Evolutionary conservation across 2,113 vertebrate species (phyloP).

Genomic region (Oxygymnocypris stewartii): DNA sequence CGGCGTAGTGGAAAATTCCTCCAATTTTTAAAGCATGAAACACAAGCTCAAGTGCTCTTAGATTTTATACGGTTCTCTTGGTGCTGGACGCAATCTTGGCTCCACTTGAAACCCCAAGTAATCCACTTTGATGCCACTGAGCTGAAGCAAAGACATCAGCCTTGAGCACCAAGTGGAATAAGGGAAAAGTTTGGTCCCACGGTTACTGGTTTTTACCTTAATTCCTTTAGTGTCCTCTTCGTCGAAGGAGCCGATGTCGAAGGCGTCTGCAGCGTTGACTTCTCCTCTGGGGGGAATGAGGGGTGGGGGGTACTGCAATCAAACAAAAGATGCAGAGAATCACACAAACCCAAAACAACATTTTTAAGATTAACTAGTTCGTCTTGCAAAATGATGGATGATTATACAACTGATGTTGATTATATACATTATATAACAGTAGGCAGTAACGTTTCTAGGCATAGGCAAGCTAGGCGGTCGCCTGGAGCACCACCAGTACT

Average conservation of each 20-base stretch:
- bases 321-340: too few species aligned
- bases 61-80: neutral
- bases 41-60: neutral
- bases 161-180: neutral
- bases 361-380: too few species aligned
- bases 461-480: too few species aligned
- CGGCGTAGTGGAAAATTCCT: constrained; percentile 5
- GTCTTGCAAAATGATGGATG: neutral
- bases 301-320: constrained; percentile 88
- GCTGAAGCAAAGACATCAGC: neutral
- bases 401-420: neutral
- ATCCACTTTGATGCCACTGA: constrained; percentile 7
- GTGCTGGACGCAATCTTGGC: neutral
- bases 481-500: too few species aligned
- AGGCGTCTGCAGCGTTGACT: constrained; percentile 96
- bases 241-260: constrained; percentile 97
- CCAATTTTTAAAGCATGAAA: neutral
- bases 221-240: constrained; percentile 99
- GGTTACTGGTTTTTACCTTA: constrained; percentile 78
- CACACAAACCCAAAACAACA: too few species aligned
- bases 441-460: too few species aligned
- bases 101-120: neutral
- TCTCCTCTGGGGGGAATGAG: constrained; percentile 94
- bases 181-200: neutral
- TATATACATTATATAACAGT: neutral